Percentiles rank a stretch among this genome's conserved stretches.
Evolutionary conservation across 2,113 vertebrate species (phyloP).

Genomic region (Gasterosteus nipponicus): DNA sequence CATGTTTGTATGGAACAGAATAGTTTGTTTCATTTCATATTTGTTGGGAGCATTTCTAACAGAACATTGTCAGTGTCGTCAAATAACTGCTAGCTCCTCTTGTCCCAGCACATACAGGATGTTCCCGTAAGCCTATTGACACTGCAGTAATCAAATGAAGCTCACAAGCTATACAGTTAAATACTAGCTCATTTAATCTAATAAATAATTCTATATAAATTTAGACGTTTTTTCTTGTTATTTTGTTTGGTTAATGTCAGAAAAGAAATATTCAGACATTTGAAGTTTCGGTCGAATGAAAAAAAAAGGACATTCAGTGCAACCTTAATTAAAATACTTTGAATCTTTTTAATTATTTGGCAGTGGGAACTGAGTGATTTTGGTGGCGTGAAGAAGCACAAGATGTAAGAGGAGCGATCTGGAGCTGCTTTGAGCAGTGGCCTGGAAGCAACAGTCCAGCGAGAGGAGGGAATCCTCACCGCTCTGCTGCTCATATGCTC

Average conservation of each 20-base stretch:
- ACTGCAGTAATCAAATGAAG: neutral
- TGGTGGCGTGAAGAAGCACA: neutral
- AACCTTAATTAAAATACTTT: neutral
- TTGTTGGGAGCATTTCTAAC: neutral
- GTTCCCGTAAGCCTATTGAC: neutral
- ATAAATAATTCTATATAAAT: neutral
- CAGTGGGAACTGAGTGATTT: neutral
- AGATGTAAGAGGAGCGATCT: neutral
- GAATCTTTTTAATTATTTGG: neutral
- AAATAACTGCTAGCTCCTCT: neutral
- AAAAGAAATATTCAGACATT: neutral
- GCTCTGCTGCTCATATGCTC: conserved; percentile 3
- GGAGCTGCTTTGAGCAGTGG: neutral
- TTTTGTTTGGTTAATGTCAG: neutral
- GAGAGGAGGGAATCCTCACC: neutral
- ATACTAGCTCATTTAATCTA: neutral
- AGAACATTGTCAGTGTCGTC: neutral
- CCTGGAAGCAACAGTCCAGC: neutral
- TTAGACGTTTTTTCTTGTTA: neutral
- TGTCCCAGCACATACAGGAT: no score
- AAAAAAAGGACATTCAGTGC: neutral
- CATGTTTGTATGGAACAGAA: neutral
- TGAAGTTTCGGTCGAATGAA: neutral
- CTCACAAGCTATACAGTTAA: neutral
- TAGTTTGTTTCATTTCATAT: neutral